Percentiles rank a stretch among this genome's conserved stretches.
Evolutionary conservation across 2,113 vertebrate species (phyloP).

Genomic region (Rhabdomys dilectus): DNA sequence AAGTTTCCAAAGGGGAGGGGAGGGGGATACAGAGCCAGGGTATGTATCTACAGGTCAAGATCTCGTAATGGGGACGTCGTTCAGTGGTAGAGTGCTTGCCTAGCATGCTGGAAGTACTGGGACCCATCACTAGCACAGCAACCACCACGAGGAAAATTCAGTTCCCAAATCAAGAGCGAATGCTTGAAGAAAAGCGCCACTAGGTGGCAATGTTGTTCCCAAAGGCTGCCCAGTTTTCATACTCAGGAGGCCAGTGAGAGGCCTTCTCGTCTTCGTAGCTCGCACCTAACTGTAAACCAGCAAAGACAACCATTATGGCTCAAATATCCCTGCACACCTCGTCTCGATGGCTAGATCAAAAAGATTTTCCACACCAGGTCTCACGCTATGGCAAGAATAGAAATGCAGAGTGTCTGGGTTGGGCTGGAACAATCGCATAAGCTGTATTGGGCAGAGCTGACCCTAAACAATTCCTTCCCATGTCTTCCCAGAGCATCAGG

Average conservation of each 20-base stretch:
- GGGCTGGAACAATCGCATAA: not conserved
- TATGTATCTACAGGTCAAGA: not conserved
- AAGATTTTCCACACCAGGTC: not conserved
- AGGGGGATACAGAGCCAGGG: not conserved
- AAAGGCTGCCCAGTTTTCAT: not conserved
- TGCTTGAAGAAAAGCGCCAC: not conserved
- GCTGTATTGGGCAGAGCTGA: not conserved
- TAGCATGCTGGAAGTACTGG: not conserved
- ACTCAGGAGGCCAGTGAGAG: not conserved
- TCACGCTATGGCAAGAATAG: not conserved
- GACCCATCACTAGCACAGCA: not conserved
- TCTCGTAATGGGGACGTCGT: not conserved
- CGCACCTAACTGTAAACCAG: not conserved
- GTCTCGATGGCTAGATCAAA: not conserved
- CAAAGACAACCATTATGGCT: not conserved
- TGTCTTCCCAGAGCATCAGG: not conserved
- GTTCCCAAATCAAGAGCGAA: not conserved
- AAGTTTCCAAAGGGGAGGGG: no score
- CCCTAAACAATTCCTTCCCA: not conserved
- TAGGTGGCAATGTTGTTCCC: conserved; percentile 20
- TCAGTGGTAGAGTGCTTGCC: not conserved
- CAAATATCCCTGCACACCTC: not conserved
- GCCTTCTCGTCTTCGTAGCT: not conserved
- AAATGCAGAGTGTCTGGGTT: not conserved
- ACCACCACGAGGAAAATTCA: not conserved